Base-by-base conservation (phyloP, 2,888 invertebrate genomes). In the Orthosia gothica region DNA sequence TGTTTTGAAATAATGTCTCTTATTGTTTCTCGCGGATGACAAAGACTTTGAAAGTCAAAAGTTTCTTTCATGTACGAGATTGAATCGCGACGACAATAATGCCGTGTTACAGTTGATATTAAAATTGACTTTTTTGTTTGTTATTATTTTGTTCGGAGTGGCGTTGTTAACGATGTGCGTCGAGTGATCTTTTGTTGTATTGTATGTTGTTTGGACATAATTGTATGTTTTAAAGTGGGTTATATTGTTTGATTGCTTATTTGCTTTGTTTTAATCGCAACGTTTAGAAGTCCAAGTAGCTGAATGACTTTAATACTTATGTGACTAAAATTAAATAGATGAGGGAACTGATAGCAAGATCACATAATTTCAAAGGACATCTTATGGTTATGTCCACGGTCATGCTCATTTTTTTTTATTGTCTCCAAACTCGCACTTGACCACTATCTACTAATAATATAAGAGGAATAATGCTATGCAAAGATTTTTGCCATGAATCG, bases 1-100 rank as follows among this genome's bases (percentile, higher is more conserved):
- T 90, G 91, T 90, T 91, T 83, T 86, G 80, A 88, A 90, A 90
- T 90, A 90, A 90, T 87, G 85, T 88, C 83, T 87, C 72, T 86
- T 87, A 90, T 90, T 90, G 88, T 89, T 87, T 87, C 78, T 75
- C 61, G 73, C 70, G 77, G 72, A 73, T 74, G 75, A 74, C 74
- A 83, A 79, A 83, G 81, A 82, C 84, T 87, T 88, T 80, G 86
- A 79, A 81, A 83, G 85, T 83, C 83, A 85, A 77, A 87, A 89
- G 85, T 84, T 90, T 87, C 81, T 79, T 79, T 86, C 71, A 67
- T 76, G 68, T 84, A 82, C 84, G 84, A 82, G 86, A 90, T 88
- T 88, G 86, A 86, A 85, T 89, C 86, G 84, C 65, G 73, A 72
- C 58, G 62, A 75, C 70, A 83, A 76, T 76, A 74, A 70, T 78